Evolutionary conservation across 2,888 invertebrate genomes (phyloP).

Genomic region (Heliothis peltigera): DNA sequence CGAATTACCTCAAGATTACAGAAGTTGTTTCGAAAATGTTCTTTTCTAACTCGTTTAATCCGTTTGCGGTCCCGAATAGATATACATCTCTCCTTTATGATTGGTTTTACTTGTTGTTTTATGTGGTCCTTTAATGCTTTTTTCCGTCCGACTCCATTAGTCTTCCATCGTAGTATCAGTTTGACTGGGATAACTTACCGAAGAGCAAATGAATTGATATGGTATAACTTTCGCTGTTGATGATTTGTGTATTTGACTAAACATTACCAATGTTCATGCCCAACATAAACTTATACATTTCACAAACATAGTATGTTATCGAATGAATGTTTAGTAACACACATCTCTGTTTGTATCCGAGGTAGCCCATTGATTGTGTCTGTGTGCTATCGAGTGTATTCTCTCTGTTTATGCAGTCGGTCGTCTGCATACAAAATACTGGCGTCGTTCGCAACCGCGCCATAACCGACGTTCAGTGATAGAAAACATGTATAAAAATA

Average conservation of each 20-base stretch:
- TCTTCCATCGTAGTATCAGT: conserved; percentile 17
- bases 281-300: conserved; percentile 12
- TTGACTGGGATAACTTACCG: conserved; percentile 18
- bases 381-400: conserved; percentile 55
- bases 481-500: conserved; percentile 64
- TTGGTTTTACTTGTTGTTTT: conserved; percentile 56
- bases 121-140: conserved; percentile 37
- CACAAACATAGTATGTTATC: conserved; percentile 19
- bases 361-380: conserved; percentile 41
- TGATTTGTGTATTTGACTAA: conserved; percentile 20
- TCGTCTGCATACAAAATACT: conserved; percentile 72
- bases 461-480: conserved; percentile 49
- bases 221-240: conserved; percentile 4
- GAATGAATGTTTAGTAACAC: conserved; percentile 24
- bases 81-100: conserved; percentile 60
- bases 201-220: conserved; percentile 11
- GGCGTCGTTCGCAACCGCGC: conserved; percentile 46
- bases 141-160: conserved; percentile 33
- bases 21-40: conserved; percentile 65
- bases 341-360: conserved; percentile 34
- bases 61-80: conserved; percentile 56
- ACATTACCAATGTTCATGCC: conserved; percentile 2
- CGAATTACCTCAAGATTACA: conserved; percentile 66
- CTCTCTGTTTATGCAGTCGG: conserved; percentile 68
- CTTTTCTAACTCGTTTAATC: conserved; percentile 66